Percentiles rank a stretch among this genome's conserved stretches.
These are phyloP conservation scores for Eupithecia insigniata DNA, from an alignment of 2,888 invertebrate genomes.

Conservation along the genomic window DNA sequence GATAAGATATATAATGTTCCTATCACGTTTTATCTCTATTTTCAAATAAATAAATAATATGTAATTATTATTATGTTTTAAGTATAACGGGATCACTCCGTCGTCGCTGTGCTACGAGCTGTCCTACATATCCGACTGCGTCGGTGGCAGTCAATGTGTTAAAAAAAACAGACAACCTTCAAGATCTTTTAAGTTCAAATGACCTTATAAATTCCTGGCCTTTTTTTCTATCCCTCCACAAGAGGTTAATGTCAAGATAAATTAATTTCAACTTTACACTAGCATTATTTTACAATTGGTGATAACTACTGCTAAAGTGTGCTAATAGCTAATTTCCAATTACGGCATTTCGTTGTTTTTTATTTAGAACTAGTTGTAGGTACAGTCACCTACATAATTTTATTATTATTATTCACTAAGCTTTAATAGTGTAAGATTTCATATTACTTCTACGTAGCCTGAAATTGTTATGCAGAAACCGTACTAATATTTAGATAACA, in stretches of 20 bases:
- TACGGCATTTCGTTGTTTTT: constrained; percentile 60
- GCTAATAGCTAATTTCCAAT: constrained; percentile 66
- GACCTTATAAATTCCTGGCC: background rate
- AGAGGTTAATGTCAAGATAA: background rate
- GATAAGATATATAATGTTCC: no score
- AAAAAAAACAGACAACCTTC: background rate
- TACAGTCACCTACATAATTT: constrained; percentile 1
- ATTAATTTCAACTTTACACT: constrained; percentile 25
- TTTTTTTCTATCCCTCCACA: background rate
- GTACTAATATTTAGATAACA: no score
- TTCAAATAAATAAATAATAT: no score
- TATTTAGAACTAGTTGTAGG: constrained; percentile 52
- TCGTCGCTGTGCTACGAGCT: no score
- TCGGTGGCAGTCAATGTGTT: no score
- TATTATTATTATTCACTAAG: no score
- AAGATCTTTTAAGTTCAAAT: background rate
- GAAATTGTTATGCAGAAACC: no score
- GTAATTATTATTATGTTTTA: no score
- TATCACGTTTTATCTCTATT: no score
- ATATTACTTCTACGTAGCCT: background rate
- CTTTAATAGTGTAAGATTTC: no score
- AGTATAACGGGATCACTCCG: no score
- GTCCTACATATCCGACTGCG: no score
- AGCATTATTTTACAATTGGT: constrained; percentile 34
- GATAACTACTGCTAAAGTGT: constrained; percentile 62